Base-by-base conservation (phyloP, 2,113 vertebrate species). In the Formicarius rufipectus region DNA sequence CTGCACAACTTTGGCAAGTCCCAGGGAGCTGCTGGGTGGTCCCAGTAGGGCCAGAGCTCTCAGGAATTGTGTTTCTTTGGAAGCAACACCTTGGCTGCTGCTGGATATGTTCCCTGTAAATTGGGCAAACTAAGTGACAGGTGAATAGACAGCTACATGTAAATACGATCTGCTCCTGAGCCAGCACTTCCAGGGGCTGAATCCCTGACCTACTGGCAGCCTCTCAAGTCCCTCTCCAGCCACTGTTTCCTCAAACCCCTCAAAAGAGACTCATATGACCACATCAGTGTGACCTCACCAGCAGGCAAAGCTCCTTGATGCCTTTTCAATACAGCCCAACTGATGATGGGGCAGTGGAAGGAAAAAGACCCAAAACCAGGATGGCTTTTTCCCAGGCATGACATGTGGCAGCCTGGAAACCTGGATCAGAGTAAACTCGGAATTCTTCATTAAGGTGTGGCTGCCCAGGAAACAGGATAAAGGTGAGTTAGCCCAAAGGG, bases 1-100 rank as follows among this genome's bases (percentile, higher is more conserved):
- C 42, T 42, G 23, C 8, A 3, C 42, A 45, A 5, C n/a, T 47
- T 50, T 0, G 0, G 40, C 40, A 18, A 14, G 10, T 58, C 53
- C 10, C 3, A 39, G 12, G 22, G 30, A 47, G 10, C 33, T 28
- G 58, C 67, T 50, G 44, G 52, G 10, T 9, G 44, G 11, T 35
- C 35, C 37, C 67, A 63, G 15, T 21, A 23, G 37, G 62, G 42
- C 17, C 15, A 49, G 30, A 76, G 77, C 67, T 56, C 79, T 55
- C 14, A 27, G 58, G 27, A 55, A 76, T 4, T 10, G 20, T 1
- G 0, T 42, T 35, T 62, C 58, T 58, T 28, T 40, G 81, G 44
- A 53, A n/a, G 9, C 5, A 44, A n/a, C 44, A n/a, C 15, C 22
- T 28, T 2, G 2, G 17, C 33, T 55, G 40, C 7, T 28, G 33